phyloP scores from a whole-genome alignment of 2,888 invertebrate species.

The Byasa hedistus region DNA sequence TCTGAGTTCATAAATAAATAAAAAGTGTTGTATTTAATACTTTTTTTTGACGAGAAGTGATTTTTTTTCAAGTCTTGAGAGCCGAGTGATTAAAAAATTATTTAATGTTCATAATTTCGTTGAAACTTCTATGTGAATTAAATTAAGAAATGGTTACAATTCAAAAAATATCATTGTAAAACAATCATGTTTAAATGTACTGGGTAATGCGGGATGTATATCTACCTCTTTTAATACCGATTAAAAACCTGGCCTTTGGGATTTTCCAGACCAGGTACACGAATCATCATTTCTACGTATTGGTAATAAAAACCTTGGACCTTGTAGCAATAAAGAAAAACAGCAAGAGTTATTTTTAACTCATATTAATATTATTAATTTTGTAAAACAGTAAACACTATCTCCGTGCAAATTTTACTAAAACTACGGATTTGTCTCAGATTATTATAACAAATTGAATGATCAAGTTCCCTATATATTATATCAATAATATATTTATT shows the following conservation, averaged over 20 bases:
- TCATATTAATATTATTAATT: neutral
- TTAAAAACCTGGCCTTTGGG: constrained; percentile 10
- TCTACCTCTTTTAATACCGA: constrained; percentile 1
- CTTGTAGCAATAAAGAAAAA: neutral
- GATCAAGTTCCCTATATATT: too few relatives aligned
- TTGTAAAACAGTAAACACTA: neutral
- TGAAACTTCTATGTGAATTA: too few relatives aligned
- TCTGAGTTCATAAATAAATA: too few relatives aligned
- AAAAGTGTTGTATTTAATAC: too few relatives aligned
- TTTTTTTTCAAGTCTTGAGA: too few relatives aligned
- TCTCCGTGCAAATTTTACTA: neutral
- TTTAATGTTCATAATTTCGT: too few relatives aligned
- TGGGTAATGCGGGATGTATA: neutral
- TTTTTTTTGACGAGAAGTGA: too few relatives aligned
- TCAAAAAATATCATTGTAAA: neutral
- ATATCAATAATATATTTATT: too few relatives aligned
- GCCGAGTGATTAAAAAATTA: too few relatives aligned
- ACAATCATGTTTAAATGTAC: neutral
- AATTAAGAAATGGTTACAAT: neutral
- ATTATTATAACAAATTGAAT: neutral
- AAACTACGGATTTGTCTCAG: neutral
- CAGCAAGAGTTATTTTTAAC: neutral
- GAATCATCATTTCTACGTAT: neutral
- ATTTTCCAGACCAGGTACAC: constrained; percentile 1
- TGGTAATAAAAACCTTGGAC: neutral